phyloP scores from a whole-genome alignment of 2,797 vertebrate genomes.

The Lophotriccus pileatus region DNA sequence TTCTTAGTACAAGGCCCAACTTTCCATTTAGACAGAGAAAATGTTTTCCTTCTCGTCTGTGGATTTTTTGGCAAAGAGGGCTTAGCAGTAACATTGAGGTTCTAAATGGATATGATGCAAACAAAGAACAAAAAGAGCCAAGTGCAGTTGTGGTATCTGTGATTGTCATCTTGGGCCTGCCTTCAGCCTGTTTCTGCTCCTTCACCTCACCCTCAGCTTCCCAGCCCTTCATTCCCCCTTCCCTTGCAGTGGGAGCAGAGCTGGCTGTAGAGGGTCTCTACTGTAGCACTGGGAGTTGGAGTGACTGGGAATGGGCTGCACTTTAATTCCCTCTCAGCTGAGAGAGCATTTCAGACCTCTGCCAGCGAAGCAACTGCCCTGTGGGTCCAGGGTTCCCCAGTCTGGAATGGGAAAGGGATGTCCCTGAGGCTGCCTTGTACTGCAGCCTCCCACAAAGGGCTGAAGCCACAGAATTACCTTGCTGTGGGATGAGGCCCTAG shows the following conservation, averaged over 20 bases:
- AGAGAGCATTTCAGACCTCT: neutral
- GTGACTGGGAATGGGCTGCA: neutral
- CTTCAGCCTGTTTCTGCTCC: neutral
- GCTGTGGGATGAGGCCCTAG: neutral
- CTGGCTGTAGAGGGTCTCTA: neutral
- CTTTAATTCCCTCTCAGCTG: neutral
- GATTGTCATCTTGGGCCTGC: neutral
- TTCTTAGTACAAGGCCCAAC: neutral
- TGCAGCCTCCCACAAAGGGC: neutral
- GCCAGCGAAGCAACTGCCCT: neutral
- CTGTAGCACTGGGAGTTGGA: neutral
- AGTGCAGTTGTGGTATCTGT: neutral
- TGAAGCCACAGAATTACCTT: neutral
- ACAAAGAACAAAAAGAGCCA: neutral
- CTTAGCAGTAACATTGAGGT: neutral
- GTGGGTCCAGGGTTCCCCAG: neutral
- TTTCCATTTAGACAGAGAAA: neutral
- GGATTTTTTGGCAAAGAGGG: neutral
- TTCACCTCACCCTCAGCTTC: neutral
- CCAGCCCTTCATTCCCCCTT: neutral
- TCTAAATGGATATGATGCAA: neutral
- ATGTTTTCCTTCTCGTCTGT: neutral
- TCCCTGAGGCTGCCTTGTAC: too few species aligned
- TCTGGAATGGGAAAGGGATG: neutral
- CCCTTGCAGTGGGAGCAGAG: neutral